Conservation (phyloP, 2,888 invertebrate genomes). For the Acanthoscelides obtectus region DNA sequence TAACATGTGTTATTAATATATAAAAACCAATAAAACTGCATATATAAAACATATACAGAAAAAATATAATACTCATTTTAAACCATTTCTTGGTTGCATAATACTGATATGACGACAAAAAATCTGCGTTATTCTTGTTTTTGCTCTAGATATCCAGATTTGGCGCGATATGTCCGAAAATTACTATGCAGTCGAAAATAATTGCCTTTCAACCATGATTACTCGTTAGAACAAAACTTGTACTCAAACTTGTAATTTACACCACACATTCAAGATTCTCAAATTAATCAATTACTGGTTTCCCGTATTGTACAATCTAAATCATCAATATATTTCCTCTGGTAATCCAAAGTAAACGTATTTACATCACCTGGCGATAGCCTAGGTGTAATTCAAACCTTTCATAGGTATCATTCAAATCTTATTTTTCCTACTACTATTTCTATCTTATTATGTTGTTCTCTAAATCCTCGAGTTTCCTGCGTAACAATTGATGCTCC, state of each 20-base stretch:
- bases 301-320: neutral
- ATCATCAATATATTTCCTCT: neutral
- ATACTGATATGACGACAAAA: neutral
- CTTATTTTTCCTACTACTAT: neutral
- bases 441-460: constrained; percentile 24
- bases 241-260: neutral
- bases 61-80: neutral
- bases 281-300: neutral
- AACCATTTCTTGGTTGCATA: neutral
- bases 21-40: neutral
- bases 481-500: constrained; percentile 50
- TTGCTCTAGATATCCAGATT: neutral
- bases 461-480: constrained; percentile 41
- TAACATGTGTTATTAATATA: neutral
- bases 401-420: neutral
- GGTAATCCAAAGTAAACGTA: neutral
- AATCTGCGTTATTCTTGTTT: neutral
- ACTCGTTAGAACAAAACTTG: neutral
- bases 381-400: neutral
- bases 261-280: neutral
- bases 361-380: neutral
- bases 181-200: no score
- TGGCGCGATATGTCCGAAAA: no score
- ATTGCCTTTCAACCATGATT: neutral
- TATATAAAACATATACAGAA: neutral